These are phyloP conservation scores for Amphimedon queenslandica DNA, from an alignment of 37 sponge, comb jelly and placozoan species.

Conservation along the genomic window DNA sequence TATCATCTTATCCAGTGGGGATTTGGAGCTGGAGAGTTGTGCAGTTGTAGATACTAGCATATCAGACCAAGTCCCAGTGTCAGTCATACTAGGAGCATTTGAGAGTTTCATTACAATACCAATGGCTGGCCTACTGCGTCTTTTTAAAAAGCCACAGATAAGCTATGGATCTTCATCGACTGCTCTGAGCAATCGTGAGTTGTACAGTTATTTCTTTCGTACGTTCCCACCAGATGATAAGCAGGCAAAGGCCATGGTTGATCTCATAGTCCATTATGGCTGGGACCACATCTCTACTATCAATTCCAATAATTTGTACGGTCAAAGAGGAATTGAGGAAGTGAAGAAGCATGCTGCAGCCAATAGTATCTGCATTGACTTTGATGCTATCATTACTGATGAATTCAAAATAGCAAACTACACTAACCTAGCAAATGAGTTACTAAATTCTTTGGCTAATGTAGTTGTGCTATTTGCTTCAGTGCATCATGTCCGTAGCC, in stretches of 20 bases:
- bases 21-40: conserved; percentile 36
- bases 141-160: conserved; percentile 63
- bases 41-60: neutral
- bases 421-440: neutral
- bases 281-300: conserved; percentile 41
- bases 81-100: conserved; percentile 80
- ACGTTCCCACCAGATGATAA: conserved; percentile 64
- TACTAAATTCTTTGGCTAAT: conserved; percentile 13
- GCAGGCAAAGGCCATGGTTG: conserved; percentile 70
- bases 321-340: conserved; percentile 23
- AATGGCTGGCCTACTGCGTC: conserved; percentile 60
- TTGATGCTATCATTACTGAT: neutral
- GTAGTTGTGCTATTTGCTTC: conserved; percentile 21
- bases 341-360: neutral
- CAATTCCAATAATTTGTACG: conserved; percentile 34
- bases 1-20: conserved; percentile 47
- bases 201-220: conserved; percentile 64
- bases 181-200: conserved; percentile 43
- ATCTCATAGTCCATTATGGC: conserved; percentile 17
- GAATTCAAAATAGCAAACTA: conserved; percentile 3
- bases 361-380: conserved; percentile 27
- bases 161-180: conserved; percentile 62
- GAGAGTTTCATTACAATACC: conserved; percentile 58
- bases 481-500: neutral
- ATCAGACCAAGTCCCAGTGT: neutral